Percentiles rank a stretch among this genome's conserved stretches.
phyloP scores from a whole-genome alignment of 2,888 invertebrate genomes.

The Yponomeuta cagnagella region DNA sequence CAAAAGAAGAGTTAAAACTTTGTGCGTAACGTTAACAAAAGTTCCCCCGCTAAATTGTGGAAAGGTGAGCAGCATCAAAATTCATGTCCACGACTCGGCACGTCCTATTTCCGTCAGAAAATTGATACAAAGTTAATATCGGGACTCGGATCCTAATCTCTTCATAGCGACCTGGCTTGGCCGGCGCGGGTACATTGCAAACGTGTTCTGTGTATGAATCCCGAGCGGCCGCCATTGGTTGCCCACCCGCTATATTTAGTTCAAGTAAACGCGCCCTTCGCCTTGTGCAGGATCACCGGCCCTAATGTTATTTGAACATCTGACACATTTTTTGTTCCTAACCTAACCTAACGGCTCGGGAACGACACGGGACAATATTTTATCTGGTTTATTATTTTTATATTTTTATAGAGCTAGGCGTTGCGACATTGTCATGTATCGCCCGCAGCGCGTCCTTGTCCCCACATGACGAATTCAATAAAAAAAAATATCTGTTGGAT shows the following conservation, averaged over 20 bases:
- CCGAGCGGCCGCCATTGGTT: slow-evolving; percentile 24
- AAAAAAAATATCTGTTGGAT: background rate
- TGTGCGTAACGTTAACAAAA: background rate
- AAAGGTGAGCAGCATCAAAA: background rate
- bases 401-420: background rate
- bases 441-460: background rate
- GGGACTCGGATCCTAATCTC: slow-evolving; percentile 23
- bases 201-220: slow-evolving; percentile 56
- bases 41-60: background rate
- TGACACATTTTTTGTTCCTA: slow-evolving; percentile 17
- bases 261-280: slow-evolving; percentile 41
- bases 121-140: slow-evolving; percentile 13
- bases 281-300: slow-evolving; percentile 31
- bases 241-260: slow-evolving; percentile 59
- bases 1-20: background rate
- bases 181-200: slow-evolving; percentile 26
- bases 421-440: background rate
- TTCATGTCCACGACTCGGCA: background rate
- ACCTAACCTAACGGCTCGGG: background rate
- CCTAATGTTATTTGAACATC: slow-evolving; percentile 26
- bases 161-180: slow-evolving; percentile 27
- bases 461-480: background rate
- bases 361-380: background rate
- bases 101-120: background rate
- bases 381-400: slow-evolving; percentile 10